phyloP scores from a whole-genome alignment of 2,888 invertebrate genomes.

The Drosophila paramelanica region DNA sequence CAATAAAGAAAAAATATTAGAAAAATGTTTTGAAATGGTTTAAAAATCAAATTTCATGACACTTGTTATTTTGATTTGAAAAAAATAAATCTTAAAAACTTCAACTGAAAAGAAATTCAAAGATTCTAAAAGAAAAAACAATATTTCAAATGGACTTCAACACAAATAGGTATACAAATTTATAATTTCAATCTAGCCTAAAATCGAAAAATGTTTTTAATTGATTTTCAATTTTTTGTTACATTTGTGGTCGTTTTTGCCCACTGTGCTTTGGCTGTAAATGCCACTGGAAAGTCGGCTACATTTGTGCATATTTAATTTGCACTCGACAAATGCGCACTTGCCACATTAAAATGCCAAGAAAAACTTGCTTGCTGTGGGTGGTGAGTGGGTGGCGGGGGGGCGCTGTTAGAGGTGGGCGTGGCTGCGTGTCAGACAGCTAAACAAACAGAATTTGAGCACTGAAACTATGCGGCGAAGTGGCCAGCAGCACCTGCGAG shows the following conservation, averaged over 20 bases:
- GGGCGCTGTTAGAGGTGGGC: not conserved
- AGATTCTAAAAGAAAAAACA: too few species aligned
- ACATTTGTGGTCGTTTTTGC: not conserved
- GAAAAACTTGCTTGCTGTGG: slow-evolving; percentile 20
- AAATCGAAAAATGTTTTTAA: too few species aligned
- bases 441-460: slow-evolving; percentile 52
- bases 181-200: too few species aligned
- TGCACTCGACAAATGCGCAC: slow-evolving; percentile 71
- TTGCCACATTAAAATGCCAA: slow-evolving; percentile 46
- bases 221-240: not conserved
- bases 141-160: too few species aligned
- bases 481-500: slow-evolving; percentile 12
- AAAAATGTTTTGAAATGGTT: too few species aligned
- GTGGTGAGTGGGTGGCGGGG: too few species aligned
- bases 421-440: slow-evolving; percentile 43
- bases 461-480: slow-evolving; percentile 49
- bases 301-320: slow-evolving; percentile 75
- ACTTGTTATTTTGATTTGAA: too few species aligned
- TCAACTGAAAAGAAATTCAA: too few species aligned
- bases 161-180: too few species aligned
- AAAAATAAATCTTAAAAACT: too few species aligned
- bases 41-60: too few species aligned
- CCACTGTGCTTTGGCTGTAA: slow-evolving; percentile 32
- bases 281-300: slow-evolving; percentile 42
- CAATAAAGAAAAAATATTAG: too few species aligned